Evolutionary conservation across 92 coral and sea anemone genomes (phyloP), one percentile per base, ranked within the genome.

Genomic region (Diadumene lineata): DNA sequence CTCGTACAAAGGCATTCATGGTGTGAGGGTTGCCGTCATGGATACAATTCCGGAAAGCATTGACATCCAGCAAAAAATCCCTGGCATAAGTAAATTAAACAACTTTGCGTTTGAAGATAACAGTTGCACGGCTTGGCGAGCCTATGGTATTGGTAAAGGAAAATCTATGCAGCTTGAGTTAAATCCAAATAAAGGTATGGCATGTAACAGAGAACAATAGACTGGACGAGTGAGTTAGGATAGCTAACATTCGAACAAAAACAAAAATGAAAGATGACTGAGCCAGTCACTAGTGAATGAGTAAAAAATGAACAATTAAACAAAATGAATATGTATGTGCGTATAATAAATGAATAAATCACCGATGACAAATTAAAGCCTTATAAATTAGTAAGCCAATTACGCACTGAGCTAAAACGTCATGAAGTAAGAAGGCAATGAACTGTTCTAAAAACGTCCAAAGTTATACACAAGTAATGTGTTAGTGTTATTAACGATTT

Each of bases 71-170:
- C 80, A 60, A 51, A 82, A 75, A 60, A 67, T 75, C 33, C 76
- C 77, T 7, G 76, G 70, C 15, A 75, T 82, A 63, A 76, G 78
- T 26, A 70, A 78, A 56, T 75, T 83, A 2, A 78, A 78, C 76
- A 84, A 78, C 74, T 77, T 84, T 33, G 67, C 25, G 44, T 78
- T 78, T 33, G 44, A 56, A 33, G 67, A 3, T 0, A 73, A 68
- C 43, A 55, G 38, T 34, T 31, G 60, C 22, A 82, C 70, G 57
- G 61, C 66, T 18, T 82, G 87, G 78, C 60, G 82, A 34, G 78
- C 78, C 26, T 69, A 82, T 51, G 81, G 34, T n/a, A 68, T 83
- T 33, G 83, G 87, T 61, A 64, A 21, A 19, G 87, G 87, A 16
- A 83, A 77, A 70, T 56, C 31, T 43, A 83, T 77, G 56, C 48